Base-by-base conservation (phyloP, 2,888 invertebrate species). In the Nomada flava region DNA sequence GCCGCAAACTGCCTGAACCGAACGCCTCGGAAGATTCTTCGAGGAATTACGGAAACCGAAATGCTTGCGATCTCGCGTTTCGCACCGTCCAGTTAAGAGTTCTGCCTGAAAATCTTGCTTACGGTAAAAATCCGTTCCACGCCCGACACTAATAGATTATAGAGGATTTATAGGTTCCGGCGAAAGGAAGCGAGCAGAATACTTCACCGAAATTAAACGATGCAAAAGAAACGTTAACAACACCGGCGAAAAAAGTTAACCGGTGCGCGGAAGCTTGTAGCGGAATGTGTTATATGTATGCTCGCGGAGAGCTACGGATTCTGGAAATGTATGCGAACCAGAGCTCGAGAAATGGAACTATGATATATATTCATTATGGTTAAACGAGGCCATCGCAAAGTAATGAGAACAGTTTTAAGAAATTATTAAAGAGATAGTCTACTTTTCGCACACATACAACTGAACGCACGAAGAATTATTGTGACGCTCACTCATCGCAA, bases 341-440 rank as follows among this genome's bases (percentile, higher is more conserved):
- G 78, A 73, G 42, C 52, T 13, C 26, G 63, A 4, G 59, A 29
- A 60, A 59, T 59, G 53, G 29, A 70, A 79, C 60, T 55, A 69
- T 70, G 81, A 81, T 70, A 81, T 81, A 81, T 81, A 74, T 81
- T 69, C 69, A 74, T 70, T 65, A 62, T 63, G 74, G 81, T 79
- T 81, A 81, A 81, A 79, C 79, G 79, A 79, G 81, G 81, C 60
- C 81, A 70, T 81, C 81, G 74, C 60, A 74, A 79, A 69, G 79
- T 81, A 81, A 81, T 73, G 81, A 81, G 73, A 53, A 53, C 50
- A 79, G 73, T 79, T 81, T 78, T 81, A 79, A 79, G 79, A 64
- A 79, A 79, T 79, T 81, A 79, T 81, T 81, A 64, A 79, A 73
- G 73, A 60, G 81, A 79, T 79, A 79, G 79, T 68, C 81, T 74